Base-by-base conservation (phyloP, 2,797 vertebrate species). In the Semaprochilodus insignis region DNA sequence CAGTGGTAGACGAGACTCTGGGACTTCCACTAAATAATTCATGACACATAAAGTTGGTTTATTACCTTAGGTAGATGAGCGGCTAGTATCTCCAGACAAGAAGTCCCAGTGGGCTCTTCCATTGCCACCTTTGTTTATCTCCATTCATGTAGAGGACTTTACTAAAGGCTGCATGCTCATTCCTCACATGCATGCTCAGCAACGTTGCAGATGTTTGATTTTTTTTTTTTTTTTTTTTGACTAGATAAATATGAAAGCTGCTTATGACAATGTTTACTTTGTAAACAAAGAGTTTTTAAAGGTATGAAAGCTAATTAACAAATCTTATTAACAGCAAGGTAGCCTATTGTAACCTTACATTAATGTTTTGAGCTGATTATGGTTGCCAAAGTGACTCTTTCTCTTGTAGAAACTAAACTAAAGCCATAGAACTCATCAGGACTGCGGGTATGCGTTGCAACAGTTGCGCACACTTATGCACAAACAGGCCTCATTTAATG, bases 211-310 rank as follows among this genome's bases (percentile, higher is more conserved):
- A 55, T 85, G 77, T 88, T 77, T 74, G 34, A 14, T 15, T 70
- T 3, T 40, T 40, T 3, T 40, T 44, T 48, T 48, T 48, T 10
- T 11, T 48, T 48, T 82, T 87, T 87, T 83, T 90, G 82, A 91
- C 65, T 90, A 89, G 89, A 83, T 74, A 91, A 88, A 90, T 85
- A 82, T 77, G 16, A 90, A 92, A 92, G 94, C 93, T 94, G 91
- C 93, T 95, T 90, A 78, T 83, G 83, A 90, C 63, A 88, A 78
- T 85, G 87, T 93, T 93, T 92, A 90, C 91, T 83, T 78, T 78
- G 87, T 90, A 75, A 89, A 89, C 89, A 4, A 75, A 71, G 21
- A 63, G 51, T 69, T 86, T 91, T 89, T 90, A 89, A 83, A 86
- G 77, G 80, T 66, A 66, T 72, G 82, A 65, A 80, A 85, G 23